Base-by-base conservation (phyloP, 2,797 vertebrate genomes). In the Hozukius guyotensis region DNA sequence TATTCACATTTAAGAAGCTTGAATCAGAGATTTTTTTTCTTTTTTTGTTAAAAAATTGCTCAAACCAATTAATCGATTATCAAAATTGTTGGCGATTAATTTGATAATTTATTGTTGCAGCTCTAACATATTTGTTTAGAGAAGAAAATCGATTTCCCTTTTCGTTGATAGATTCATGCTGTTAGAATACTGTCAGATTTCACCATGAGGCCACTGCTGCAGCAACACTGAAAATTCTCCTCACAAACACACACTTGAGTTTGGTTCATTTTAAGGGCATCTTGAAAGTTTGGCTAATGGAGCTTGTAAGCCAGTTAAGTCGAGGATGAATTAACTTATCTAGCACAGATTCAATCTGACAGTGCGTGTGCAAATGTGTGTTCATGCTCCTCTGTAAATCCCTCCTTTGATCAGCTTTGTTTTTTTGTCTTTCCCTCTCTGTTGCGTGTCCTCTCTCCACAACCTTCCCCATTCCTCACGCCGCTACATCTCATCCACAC, bases 261-360 rank as follows among this genome's bases (percentile, higher is more conserved):
- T 86, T 75, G 55, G 78, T 79, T 88, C 71, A 79, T 75, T 84
- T 84, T 70, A 22, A 62, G 77, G 81, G 57, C 75, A 82, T 82
- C 72, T 72, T 59, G 52, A 62, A 85, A 77, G 77, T 83, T 68
- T 74, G 67, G 46, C 42, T 72, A 78, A 86, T 87, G 60, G 77
- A 83, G 77, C 70, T 80, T 65, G 68, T 72, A 77, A 87, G 56
- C 67, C 71, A 53, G 81, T 86, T 79, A 78, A 79, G 24, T 80
- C 52, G 16, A 8, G 71, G 68, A 76, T 77, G 61, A 81, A 78
- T 86, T 69, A 77, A 79, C 25, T 75, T 66, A 72, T 81, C 56
- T 20, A 24, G 70, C 62, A 62, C 16, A 82, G 77, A 81, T 81
- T 59, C 27, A 70, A 2, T 27, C 71, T 18, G 79, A 63, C 79